Base-by-base conservation (phyloP, 2,888 invertebrate genomes). In the Fabriciana adippe region DNA sequence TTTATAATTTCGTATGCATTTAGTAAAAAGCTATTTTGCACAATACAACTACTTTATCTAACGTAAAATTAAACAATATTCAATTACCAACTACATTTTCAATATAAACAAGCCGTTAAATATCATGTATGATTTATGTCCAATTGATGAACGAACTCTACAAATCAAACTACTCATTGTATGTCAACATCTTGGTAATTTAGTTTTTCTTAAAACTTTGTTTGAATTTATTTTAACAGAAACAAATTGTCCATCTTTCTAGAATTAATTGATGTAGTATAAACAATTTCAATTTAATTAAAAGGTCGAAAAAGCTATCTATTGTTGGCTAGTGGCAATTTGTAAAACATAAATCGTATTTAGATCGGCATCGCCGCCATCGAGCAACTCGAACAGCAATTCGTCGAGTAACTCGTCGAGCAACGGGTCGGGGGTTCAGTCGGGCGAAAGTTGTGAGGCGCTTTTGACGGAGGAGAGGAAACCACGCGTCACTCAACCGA, bases 401-500 rank as follows among this genome's bases (percentile, higher is more conserved):
- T 88, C 89, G 26, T 90, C 90, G 0, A 89, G 87, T 79, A 88
- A 86, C 78, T 89, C 90, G 66, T 90, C 91, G 41, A 86, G 86
- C 79, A 90, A 90, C 89, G 92, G 92, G 15, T 90, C 91, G 67
- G 93, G 93, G 74, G 91, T 91, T 79, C 92, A 93, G 78, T 93
- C 94, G 77, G 87, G 94, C 78, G 90, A 94, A 85, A 91, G 91
- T 73, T 89, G 90, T 77, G 90, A 89, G 74, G 91, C 88, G 47
- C 76, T 92, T 64, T 79, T 92, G 16, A 72, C 81, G 11, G 91
- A 89, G 64, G 93, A 81, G 77, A 77, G 87, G 76, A 79, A 86
- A 74, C 81, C 87, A 69, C 85, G 89, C 76, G 81, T 79, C 75
- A 80, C 84, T 73, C 87, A 87, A 73, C 92, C 92, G 72, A 95